These are phyloP conservation scores for Macrotrachela quadricornifera DNA, from an alignment of 1,140 invertebrate genomes.

Conservation along the genomic window DNA sequence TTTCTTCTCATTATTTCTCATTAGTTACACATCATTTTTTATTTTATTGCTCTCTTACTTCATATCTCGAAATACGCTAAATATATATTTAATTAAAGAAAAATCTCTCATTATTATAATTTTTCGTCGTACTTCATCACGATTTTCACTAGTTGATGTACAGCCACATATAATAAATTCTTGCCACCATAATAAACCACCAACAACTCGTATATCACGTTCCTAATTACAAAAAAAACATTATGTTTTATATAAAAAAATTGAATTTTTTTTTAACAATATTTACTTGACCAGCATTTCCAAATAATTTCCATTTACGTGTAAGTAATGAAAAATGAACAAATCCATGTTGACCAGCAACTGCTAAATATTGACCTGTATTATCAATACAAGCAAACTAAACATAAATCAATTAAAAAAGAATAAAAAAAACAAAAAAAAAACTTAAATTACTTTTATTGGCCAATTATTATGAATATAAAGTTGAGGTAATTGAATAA, in stretches of 20 bases:
- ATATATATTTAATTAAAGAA: too few species aligned
- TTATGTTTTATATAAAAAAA: too few species aligned
- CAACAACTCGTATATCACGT: constrained; percentile 34
- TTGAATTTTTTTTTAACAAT: constrained; percentile 58
- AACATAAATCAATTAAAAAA: too few species aligned
- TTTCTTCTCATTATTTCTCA: too few species aligned
- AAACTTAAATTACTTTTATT: constrained; percentile 47
- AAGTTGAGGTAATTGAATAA: constrained; percentile 66
- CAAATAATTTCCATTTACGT: constrained; percentile 86
- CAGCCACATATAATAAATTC: constrained; percentile 54
- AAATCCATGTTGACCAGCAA: constrained; percentile 75
- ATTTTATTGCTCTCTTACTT: too few species aligned
- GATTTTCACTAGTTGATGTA: constrained; percentile 57
- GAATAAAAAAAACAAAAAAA: too few species aligned
- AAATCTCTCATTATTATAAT: too few species aligned
- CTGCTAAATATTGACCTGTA: constrained; percentile 59
- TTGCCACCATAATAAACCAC: constrained; percentile 81
- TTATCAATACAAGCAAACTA: constrained; percentile 33
- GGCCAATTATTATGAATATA: constrained; percentile 93
- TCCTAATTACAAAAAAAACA: too few species aligned
- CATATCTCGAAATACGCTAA: too few species aligned
- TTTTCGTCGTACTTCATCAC: constrained; percentile 43
- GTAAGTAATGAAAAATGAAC: constrained; percentile 72
- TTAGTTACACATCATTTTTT: too few species aligned
- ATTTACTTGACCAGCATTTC: constrained; percentile 77